Evolutionary conservation across 2,113 vertebrate genomes (phyloP), one percentile per base, ranked within the genome.

Genomic region (Fulica atra): DNA sequence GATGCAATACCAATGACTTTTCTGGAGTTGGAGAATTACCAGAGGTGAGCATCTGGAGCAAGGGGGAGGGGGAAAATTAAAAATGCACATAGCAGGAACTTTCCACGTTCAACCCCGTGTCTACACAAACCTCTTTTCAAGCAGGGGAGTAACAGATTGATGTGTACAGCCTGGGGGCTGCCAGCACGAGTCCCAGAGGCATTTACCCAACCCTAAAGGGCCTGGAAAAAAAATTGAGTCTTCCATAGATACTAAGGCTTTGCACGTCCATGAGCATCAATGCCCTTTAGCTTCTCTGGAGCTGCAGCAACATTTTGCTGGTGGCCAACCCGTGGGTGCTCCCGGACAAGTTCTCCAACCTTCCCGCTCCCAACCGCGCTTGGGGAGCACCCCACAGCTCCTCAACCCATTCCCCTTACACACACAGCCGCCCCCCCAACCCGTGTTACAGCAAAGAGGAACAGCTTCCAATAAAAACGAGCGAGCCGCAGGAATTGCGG

Each of bases 291-390:
- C 33, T 44, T 73, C 31, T 40, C 48, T 48, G 40, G 33, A 86
- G 68, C 26, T 3, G 35, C 53, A 80, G 6, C 57, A 8, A 2
- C 24, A 16, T 79, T 79, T 38, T 13, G 18, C 9, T 73, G 88
- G 57, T 48, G 79, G 31, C 38, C 31, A 13, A 25, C 3, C 10
- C 1, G 1, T 1, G 17, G 72, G 46, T 35, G 73, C 70, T 63
- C 33, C 56, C 77, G 42, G 72, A 40, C 83, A 14, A 86, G n/a
- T 14, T 2, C 40, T 35, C 50, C 60, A 36, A 51, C 36, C 71
- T 51, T 36, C n/a, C 18, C 1, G 0, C n/a, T 60, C 60, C 66
- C 53, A 42, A 44, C 23, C 9, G 33, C 0, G 0, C 5, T 0
- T 36, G n/a, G 23, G 56, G 76, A 85, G 36, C 33, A 28, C 16